Evolutionary conservation across 2,797 vertebrate genomes (phyloP).

Genomic region (Parotocinclus haroldoi): DNA sequence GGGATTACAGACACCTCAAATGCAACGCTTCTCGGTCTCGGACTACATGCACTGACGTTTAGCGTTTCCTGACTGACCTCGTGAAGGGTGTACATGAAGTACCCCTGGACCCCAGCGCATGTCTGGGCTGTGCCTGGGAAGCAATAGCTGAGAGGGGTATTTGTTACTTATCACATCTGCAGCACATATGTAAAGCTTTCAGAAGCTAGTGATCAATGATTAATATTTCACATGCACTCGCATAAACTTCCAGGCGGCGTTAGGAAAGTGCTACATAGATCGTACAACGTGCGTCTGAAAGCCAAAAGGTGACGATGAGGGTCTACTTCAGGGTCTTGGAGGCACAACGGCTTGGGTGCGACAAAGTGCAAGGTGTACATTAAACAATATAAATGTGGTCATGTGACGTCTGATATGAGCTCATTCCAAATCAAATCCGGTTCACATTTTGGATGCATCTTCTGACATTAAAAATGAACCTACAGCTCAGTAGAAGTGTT

Average conservation of each 20-base stretch:
- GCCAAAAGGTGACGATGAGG: neutral
- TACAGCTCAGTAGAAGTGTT: too few relatives aligned
- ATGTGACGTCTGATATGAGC: neutral
- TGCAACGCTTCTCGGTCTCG: constrained; percentile 17
- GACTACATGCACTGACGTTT: neutral
- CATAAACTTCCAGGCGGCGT: constrained; percentile 14
- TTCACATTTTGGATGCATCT: too few relatives aligned
- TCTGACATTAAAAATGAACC: too few relatives aligned
- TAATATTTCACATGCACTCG: constrained; percentile 1
- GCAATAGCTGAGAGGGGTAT: neutral
- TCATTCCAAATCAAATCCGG: neutral
- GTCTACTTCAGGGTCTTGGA: neutral
- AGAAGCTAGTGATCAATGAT: neutral
- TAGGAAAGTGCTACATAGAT: constrained; percentile 26
- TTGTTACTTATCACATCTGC: neutral
- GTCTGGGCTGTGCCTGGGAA: neutral
- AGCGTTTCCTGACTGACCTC: neutral
- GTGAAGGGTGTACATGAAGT: neutral
- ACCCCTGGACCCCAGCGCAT: neutral
- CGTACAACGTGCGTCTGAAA: constrained; percentile 13
- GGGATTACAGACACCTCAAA: constrained; percentile 23
- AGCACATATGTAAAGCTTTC: constrained; percentile 9
- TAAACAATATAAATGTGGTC: neutral
- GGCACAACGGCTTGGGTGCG: constrained; percentile 2
- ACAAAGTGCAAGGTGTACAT: constrained; percentile 24